These are phyloP conservation scores for Zeuzera pyrina DNA, from an alignment of 2,888 invertebrate genomes.

Conservation along the genomic window DNA sequence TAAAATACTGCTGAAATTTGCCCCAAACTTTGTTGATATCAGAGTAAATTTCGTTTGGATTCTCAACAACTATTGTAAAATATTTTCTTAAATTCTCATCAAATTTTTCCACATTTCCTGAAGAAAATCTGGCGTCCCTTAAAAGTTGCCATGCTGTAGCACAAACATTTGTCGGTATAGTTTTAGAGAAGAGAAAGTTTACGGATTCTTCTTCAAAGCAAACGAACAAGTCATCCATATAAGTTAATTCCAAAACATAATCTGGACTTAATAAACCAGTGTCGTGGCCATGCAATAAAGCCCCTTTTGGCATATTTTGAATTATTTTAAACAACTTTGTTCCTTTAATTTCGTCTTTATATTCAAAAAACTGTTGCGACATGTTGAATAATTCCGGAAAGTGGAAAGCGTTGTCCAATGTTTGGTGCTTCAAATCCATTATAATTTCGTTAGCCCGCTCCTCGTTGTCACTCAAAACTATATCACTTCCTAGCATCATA, in stretches of 20 bases:
- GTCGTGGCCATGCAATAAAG: slow-evolving; percentile 79
- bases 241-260: slow-evolving; percentile 76
- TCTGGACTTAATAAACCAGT: slow-evolving; percentile 75
- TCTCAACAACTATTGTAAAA: slow-evolving; percentile 69
- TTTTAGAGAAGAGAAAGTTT: slow-evolving; percentile 38
- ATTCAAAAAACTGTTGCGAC: slow-evolving; percentile 78
- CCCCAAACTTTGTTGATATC: slow-evolving; percentile 76
- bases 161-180: slow-evolving; percentile 28
- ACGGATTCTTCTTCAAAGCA: slow-evolving; percentile 43
- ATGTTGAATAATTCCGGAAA: slow-evolving; percentile 72
- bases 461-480: slow-evolving; percentile 66
- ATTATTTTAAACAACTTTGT: slow-evolving; percentile 78
- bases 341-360: slow-evolving; percentile 70
- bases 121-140: slow-evolving; percentile 55
- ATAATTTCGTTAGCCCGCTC: slow-evolving; percentile 69
- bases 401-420: slow-evolving; percentile 57
- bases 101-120: slow-evolving; percentile 61
- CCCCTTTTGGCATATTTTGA: slow-evolving; percentile 82
- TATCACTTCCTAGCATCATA: slow-evolving; percentile 64
- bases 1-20: slow-evolving; percentile 71
- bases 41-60: slow-evolving; percentile 53
- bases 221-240: slow-evolving; percentile 72
- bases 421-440: slow-evolving; percentile 69
- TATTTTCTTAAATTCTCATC: slow-evolving; percentile 64
- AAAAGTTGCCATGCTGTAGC: slow-evolving; percentile 59